Percentiles rank a stretch among this genome's conserved stretches.
Conservation (phyloP, 2,888 invertebrate species). For the Drosophila parthenogenetica region DNA sequence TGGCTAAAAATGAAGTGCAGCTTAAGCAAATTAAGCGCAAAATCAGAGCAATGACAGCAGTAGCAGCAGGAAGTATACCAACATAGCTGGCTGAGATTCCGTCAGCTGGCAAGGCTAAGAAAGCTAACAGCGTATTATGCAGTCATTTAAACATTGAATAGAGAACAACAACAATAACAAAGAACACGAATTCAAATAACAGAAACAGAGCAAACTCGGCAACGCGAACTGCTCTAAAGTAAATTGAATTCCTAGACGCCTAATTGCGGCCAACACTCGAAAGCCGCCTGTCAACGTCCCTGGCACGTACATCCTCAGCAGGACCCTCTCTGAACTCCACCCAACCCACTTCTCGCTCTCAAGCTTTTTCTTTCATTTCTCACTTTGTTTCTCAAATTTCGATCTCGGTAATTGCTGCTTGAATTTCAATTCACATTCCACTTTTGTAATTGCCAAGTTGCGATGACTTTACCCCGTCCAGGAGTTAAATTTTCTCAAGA, state of each 20-base stretch:
- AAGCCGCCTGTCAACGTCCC: conserved; percentile 63
- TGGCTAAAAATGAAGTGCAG: conserved; percentile 72
- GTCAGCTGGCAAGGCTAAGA: conserved; percentile 26
- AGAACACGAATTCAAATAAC: conserved; percentile 4
- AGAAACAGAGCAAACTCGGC: not conserved
- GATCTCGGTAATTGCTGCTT: conserved; percentile 77
- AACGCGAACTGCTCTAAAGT: conserved; percentile 47
- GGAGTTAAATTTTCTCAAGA: conserved; percentile 15
- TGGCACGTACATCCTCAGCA: conserved; percentile 64
- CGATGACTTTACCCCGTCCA: conserved; percentile 37
- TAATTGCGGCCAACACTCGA: conserved; percentile 75
- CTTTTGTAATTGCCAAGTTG: conserved; percentile 52
- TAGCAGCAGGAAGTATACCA: conserved; percentile 12
- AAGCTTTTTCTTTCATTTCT: not conserved
- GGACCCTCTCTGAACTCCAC: conserved; percentile 4
- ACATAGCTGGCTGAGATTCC: conserved; percentile 28
- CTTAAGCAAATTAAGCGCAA: conserved; percentile 78
- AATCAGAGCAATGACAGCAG: conserved; percentile 53
- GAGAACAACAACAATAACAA: conserved; percentile 21
- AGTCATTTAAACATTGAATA: conserved; percentile 73
- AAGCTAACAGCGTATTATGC: conserved; percentile 56
- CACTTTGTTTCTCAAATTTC: conserved; percentile 56
- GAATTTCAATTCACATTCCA: conserved; percentile 76
- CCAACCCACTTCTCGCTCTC: not conserved
- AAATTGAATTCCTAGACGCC: conserved; percentile 77